These are phyloP conservation scores for Capreolus pygargus DNA, from an alignment of 2,113 vertebrate species.

Conservation along the genomic window DNA sequence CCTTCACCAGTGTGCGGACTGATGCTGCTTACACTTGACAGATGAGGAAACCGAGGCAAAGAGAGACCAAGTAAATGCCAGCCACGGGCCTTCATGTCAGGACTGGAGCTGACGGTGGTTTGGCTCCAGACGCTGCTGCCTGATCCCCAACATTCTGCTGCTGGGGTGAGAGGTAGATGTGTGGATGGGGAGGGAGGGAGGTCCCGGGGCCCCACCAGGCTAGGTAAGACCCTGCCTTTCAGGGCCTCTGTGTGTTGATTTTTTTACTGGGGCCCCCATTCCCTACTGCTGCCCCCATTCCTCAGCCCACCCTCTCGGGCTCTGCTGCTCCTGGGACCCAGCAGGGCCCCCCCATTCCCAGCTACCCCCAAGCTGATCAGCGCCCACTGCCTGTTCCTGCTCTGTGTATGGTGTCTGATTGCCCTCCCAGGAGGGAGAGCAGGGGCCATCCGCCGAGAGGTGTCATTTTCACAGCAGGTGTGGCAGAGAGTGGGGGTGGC, in stretches of 20 bases:
- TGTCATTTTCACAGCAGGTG: background rate
- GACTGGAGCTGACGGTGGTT: background rate
- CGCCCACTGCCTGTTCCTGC: background rate
- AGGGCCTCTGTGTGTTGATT: background rate
- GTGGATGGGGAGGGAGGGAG: accelerated
- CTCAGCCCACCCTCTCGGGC: background rate
- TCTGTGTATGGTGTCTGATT: background rate
- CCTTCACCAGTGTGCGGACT: accelerated
- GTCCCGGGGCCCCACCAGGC: accelerated
- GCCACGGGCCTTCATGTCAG: accelerated
- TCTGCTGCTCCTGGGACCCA: background rate
- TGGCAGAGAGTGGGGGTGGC: accelerated
- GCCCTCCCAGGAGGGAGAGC: background rate
- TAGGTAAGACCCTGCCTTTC: accelerated
- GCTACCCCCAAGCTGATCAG: background rate
- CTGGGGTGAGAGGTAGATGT: background rate
- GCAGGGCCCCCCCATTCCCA: accelerated
- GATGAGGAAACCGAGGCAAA: background rate
- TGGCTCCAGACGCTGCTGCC: background rate
- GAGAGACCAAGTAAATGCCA: background rate
- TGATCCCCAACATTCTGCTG: accelerated
- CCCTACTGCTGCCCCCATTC: background rate
- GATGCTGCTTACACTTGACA: accelerated
- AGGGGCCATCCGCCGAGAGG: background rate
- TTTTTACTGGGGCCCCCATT: background rate